These are phyloP conservation scores for Mesochorus sp. DNA, from an alignment of 2,888 invertebrate species.

Conservation along the genomic window DNA sequence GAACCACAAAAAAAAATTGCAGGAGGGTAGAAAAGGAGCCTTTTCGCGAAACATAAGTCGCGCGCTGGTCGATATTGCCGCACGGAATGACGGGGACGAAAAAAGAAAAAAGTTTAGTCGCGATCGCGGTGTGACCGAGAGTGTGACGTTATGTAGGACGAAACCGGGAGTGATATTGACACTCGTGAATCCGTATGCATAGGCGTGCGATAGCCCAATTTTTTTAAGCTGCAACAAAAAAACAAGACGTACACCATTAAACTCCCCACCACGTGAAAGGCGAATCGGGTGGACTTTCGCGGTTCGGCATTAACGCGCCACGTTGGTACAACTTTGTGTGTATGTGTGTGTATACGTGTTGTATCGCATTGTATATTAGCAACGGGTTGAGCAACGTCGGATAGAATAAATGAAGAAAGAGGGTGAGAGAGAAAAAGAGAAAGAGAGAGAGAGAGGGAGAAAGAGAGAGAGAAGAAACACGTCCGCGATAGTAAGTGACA, in stretches of 20 bases:
- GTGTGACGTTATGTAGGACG: slow-evolving; percentile 10
- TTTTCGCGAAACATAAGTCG: not conserved
- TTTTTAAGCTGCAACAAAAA: slow-evolving; percentile 40
- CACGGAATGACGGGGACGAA: not conserved
- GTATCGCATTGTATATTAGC: no score
- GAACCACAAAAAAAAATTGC: not conserved
- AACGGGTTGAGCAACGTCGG: not conserved
- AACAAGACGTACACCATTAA: slow-evolving; percentile 25
- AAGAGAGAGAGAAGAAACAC: slow-evolving; percentile 29
- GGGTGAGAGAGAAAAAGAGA: slow-evolving; percentile 7
- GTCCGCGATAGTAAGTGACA: slow-evolving; percentile 18
- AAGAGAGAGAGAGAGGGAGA: slow-evolving; percentile 30
- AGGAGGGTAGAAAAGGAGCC: not conserved
- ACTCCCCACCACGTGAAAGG: slow-evolving; percentile 24
- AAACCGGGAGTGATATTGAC: slow-evolving; percentile 5
- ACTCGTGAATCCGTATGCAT: slow-evolving; percentile 17
- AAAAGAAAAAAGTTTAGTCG: slow-evolving; percentile 37
- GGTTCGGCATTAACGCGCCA: not conserved
- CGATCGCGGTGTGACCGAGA: slow-evolving; percentile 30
- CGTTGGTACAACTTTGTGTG: not conserved
- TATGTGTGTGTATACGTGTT: not conserved
- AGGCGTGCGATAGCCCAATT: slow-evolving; percentile 11
- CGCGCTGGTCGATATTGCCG: slow-evolving; percentile 12
- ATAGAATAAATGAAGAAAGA: not conserved
- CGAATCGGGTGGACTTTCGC: slow-evolving; percentile 17